Conservation (phyloP, 2,113 vertebrate genomes). For the Balaenoptera acutorostrata region DNA sequence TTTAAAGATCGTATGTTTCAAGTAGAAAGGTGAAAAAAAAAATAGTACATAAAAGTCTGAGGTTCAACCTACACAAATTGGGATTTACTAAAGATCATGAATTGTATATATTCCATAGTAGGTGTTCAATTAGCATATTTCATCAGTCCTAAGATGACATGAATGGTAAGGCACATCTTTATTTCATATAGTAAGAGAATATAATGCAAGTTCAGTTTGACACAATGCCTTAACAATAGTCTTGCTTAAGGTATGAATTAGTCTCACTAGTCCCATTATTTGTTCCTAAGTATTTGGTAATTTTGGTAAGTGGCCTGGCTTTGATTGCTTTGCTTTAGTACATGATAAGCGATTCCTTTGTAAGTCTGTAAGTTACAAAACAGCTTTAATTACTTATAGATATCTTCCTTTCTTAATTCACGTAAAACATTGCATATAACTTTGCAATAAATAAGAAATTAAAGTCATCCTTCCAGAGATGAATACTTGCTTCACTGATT, state of each 20-base stretch:
- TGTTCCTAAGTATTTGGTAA: not conserved
- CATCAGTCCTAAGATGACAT: not conserved
- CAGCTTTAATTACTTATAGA: not conserved
- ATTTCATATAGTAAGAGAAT: not conserved
- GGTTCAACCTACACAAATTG: not conserved
- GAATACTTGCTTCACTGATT: constrained; percentile 6
- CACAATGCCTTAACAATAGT: not conserved
- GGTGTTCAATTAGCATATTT: not conserved
- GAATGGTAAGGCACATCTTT: not conserved
- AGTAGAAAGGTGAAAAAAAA: not conserved
- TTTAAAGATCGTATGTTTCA: not conserved
- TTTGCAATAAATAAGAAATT: not conserved
- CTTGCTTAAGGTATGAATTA: not conserved
- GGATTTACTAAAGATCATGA: not conserved
- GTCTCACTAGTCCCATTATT: not conserved
- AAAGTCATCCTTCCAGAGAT: not conserved
- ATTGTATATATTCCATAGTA: not conserved
- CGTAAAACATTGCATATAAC: not conserved
- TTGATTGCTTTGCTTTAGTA: not conserved
- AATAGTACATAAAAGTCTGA: not conserved
- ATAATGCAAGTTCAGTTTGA: not conserved
- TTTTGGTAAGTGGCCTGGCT: not conserved
- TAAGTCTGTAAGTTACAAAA: not conserved
- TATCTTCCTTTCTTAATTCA: not conserved
- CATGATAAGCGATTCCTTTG: not conserved